Conservation (phyloP, 2,797 vertebrate species). For the Esox masquinongy region DNA sequence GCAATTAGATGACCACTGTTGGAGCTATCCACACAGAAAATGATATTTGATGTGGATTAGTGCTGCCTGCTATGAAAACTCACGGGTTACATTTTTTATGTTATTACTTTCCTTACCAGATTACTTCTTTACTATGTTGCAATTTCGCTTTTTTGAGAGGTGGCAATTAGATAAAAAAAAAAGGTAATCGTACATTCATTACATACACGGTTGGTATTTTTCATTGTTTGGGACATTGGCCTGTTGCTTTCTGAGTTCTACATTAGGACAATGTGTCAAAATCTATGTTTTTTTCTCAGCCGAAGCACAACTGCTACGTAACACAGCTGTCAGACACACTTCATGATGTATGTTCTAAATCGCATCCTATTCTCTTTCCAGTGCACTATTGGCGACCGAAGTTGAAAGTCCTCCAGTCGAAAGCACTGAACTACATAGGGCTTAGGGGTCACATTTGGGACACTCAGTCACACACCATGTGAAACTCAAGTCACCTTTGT, state of each 20-base stretch:
- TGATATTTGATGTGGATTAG: slow-evolving; percentile 60
- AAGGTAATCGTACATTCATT: not conserved
- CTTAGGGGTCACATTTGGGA: not conserved
- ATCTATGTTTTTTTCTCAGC: not conserved
- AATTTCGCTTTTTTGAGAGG: too few species aligned
- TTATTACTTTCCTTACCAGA: not conserved
- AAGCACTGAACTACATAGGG: not conserved
- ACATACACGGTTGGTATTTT: not conserved
- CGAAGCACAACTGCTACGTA: slow-evolving; percentile 2
- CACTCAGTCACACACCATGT: not conserved
- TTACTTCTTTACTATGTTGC: not conserved
- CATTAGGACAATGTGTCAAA: not conserved
- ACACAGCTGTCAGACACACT: not conserved
- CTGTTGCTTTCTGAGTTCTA: not conserved
- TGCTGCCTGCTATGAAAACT: slow-evolving; percentile 42
- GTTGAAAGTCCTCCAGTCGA: not conserved
- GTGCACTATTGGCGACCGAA: not conserved
- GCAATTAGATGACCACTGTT: slow-evolving; percentile 70
- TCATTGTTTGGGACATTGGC: not conserved
- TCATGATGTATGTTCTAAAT: not conserved
- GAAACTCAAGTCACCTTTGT: slow-evolving; percentile 22
- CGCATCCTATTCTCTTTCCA: not conserved
- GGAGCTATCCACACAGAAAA: slow-evolving; percentile 63
- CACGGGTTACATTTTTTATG: slow-evolving; percentile 17
- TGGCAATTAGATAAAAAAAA: not conserved